A percentile compares a stretch with the other conserved stretches of the same genome.
phyloP scores from a whole-genome alignment of 1,140 invertebrate species.

The Drosophila bocki region DNA sequence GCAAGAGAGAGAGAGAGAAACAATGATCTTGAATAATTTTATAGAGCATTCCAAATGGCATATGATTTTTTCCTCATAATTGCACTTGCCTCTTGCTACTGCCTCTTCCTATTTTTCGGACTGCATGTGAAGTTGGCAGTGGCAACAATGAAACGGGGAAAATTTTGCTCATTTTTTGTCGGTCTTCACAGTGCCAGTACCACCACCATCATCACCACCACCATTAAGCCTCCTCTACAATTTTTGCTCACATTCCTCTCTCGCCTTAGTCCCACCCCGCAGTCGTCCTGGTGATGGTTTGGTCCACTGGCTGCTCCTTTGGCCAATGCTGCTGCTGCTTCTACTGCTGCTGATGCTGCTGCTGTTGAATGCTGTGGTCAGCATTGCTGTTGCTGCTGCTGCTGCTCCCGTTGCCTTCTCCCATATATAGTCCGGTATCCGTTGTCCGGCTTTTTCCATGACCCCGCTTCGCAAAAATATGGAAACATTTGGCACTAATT shows the following conservation, averaged over 20 bases:
- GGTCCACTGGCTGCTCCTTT: conserved; percentile 50
- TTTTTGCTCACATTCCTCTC: conserved; percentile 9
- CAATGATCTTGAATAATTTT: background rate
- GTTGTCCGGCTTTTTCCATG: background rate
- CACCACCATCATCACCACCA: background rate
- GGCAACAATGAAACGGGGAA: conserved; percentile 77
- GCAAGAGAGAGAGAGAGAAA: background rate
- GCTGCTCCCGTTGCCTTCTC: conserved; percentile 8
- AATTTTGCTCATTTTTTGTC: conserved; percentile 77
- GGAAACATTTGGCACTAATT: conserved; percentile 83
- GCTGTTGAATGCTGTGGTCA: conserved; percentile 62
- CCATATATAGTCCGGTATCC: background rate
- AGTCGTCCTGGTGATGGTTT: conserved; percentile 36
- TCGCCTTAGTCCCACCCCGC: conserved; percentile 13
- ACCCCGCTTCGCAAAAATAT: conserved; percentile 67
- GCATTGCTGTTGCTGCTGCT: conserved; percentile 33
- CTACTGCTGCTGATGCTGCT: conserved; percentile 19
- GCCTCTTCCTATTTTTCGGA: conserved; percentile 10
- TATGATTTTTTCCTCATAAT: background rate
- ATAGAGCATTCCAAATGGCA: background rate
- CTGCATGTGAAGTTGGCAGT: conserved; percentile 35
- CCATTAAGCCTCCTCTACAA: background rate
- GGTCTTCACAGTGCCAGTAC: conserved; percentile 9
- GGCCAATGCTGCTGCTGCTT: conserved; percentile 23
- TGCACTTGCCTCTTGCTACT: background rate